Percentiles rank a stretch among this genome's conserved stretches.
Conservation (phyloP, 2,888 invertebrate genomes). For the Alentia gelatinosa region DNA sequence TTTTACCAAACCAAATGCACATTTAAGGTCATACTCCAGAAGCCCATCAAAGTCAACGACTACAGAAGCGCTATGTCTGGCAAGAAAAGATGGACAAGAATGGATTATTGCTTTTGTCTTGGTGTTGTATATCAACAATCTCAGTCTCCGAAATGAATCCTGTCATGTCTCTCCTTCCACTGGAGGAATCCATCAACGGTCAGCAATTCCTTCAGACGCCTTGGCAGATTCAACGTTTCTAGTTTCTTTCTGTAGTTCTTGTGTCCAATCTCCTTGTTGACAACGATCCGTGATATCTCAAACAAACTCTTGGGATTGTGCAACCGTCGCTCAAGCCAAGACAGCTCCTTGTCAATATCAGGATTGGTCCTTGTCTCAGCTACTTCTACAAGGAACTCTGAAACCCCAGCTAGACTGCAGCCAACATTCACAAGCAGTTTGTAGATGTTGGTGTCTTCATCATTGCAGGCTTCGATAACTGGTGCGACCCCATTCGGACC, state of each 20-base stretch:
- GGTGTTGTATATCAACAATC: neutral
- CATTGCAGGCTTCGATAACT: slow-evolving; percentile 34
- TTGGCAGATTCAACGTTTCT: neutral
- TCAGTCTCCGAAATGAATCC: slow-evolving; percentile 21
- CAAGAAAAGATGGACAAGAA: neutral
- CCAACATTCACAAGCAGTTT: slow-evolving; percentile 33
- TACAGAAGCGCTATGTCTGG: no score
- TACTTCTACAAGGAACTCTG: slow-evolving; percentile 15
- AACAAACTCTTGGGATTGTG: neutral
- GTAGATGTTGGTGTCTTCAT: slow-evolving; percentile 41
- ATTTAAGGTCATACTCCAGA: no score
- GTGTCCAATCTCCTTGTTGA: neutral
- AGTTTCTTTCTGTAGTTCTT: slow-evolving; percentile 21
- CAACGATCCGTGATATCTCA: neutral
- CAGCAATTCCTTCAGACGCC: neutral
- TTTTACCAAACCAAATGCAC: no score
- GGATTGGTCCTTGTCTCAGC: neutral
- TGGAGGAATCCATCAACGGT: neutral
- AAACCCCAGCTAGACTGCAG: slow-evolving; percentile 17
- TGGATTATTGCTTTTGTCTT: neutral
- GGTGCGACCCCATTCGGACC: slow-evolving; percentile 18
- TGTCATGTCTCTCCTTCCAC: neutral
- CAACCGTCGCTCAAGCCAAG: neutral
- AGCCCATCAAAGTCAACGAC: no score
- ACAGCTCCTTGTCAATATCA: slow-evolving; percentile 26